Evolutionary conservation across 2,797 vertebrate genomes (phyloP).

Genomic region (Spinibarbus caldwelli): DNA sequence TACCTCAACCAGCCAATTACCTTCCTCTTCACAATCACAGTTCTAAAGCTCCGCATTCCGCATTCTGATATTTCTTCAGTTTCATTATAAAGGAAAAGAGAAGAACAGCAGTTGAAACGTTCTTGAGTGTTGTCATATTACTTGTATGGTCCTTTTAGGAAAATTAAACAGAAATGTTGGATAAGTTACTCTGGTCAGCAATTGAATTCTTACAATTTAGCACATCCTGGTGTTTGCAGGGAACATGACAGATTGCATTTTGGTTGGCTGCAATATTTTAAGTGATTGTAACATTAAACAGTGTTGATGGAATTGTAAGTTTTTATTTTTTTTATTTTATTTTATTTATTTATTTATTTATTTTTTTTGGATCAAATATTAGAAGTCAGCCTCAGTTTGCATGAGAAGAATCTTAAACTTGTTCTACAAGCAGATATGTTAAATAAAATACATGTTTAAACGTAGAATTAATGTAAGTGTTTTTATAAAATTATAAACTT

Average conservation of each 20-base stretch:
- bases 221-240: not conserved
- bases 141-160: not conserved
- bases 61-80: not conserved
- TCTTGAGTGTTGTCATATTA: not conserved
- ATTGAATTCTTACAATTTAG: not conserved
- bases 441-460: not conserved
- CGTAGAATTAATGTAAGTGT: not conserved
- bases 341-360: too few species aligned
- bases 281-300: not conserved
- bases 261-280: not conserved
- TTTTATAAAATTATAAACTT: not conserved
- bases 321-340: not conserved
- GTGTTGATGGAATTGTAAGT: not conserved
- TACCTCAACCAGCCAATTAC: slow-evolving; percentile 86
- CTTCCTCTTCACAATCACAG: slow-evolving; percentile 63
- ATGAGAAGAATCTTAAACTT: not conserved
- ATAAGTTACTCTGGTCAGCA: not conserved
- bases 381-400: not conserved
- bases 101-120: not conserved
- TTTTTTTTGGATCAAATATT: not conserved
- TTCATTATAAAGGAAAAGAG: slow-evolving; percentile 11
- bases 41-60: slow-evolving; percentile 31
- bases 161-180: not conserved
- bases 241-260: slow-evolving; percentile 3
- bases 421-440: not conserved